Percentiles rank a stretch among this genome's conserved stretches.
Conservation (phyloP, 2,888 invertebrate genomes). For the Ecliptopera silaceata region DNA sequence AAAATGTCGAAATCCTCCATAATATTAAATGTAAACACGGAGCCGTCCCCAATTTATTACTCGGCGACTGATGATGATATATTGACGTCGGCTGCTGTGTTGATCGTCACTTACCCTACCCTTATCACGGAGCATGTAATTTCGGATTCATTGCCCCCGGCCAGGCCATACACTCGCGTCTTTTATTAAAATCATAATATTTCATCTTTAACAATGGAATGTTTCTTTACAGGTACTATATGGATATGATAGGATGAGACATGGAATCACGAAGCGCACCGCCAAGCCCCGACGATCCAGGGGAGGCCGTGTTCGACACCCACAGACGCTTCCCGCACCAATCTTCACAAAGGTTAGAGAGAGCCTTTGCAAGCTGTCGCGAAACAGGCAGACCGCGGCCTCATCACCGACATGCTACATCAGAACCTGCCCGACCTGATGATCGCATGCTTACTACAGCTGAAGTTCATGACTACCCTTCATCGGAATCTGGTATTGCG, state of each 20-base stretch:
- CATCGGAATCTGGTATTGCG: slow-evolving; percentile 81
- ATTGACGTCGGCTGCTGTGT: slow-evolving; percentile 78
- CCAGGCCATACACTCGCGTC: slow-evolving; percentile 48
- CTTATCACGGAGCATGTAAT: slow-evolving; percentile 77
- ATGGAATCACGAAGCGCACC: slow-evolving; percentile 83
- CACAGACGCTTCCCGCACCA: slow-evolving; percentile 86
- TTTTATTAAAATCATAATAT: slow-evolving; percentile 51
- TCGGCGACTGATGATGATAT: slow-evolving; percentile 80
- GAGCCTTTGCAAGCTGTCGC: slow-evolving; percentile 75
- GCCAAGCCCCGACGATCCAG: slow-evolving; percentile 82
- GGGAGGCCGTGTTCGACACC: slow-evolving; percentile 87
- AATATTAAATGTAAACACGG: slow-evolving; percentile 65
- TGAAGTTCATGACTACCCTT: slow-evolving; percentile 80
- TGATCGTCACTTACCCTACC: slow-evolving; percentile 81
- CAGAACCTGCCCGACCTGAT: slow-evolving; percentile 76
- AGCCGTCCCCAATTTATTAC: slow-evolving; percentile 72
- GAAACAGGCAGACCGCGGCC: slow-evolving; percentile 69
- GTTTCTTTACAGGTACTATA: slow-evolving; percentile 65
- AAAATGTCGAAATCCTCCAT: slow-evolving; percentile 47
- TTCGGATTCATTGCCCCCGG: slow-evolving; percentile 79
- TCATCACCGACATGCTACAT: slow-evolving; percentile 71
- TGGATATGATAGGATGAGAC: slow-evolving; percentile 78
- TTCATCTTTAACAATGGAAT: slow-evolving; percentile 13
- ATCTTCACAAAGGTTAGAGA: slow-evolving; percentile 70
- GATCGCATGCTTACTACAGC: slow-evolving; percentile 76